These are phyloP conservation scores for Remorina albescens DNA, from an alignment of 2,797 vertebrate genomes.

Conservation along the genomic window DNA sequence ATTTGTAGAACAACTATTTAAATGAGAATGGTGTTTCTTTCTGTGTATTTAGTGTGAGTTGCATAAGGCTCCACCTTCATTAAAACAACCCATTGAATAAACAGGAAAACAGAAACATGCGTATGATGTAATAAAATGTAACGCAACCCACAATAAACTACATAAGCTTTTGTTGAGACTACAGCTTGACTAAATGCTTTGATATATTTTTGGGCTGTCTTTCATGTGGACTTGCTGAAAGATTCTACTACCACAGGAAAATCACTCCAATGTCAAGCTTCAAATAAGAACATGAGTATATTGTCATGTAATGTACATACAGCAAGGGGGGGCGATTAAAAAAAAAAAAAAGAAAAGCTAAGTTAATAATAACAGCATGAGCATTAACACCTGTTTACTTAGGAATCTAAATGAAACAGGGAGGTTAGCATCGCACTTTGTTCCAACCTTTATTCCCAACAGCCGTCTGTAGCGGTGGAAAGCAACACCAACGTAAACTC, in stretches of 20 bases:
- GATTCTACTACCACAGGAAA: not conserved
- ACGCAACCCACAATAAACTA: slow-evolving; percentile 21
- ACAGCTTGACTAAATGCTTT: slow-evolving; percentile 1
- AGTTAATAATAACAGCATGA: no score
- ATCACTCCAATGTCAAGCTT: not conserved
- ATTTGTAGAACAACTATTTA: slow-evolving; percentile 3
- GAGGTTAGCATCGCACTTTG: no score
- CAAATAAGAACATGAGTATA: not conserved
- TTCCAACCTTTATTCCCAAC: no score
- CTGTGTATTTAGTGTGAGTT: not conserved
- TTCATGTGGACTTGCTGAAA: not conserved
- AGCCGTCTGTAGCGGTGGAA: no score
- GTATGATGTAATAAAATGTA: slow-evolving; percentile 51
- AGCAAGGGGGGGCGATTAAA: slow-evolving; percentile 10
- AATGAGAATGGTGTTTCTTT: not conserved
- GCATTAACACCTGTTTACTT: no score
- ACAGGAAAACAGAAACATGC: slow-evolving; percentile 18
- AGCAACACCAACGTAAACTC: no score
- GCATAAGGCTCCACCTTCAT: slow-evolving; percentile 13
- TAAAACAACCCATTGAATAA: slow-evolving; percentile 40
- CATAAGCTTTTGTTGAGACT: slow-evolving; percentile 13
- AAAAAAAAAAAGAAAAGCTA: not conserved
- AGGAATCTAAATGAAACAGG: no score
- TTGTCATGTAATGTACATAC: not conserved
- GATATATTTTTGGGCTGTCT: not conserved